These are phyloP conservation scores for Rhysida immarginata DNA, from an alignment of 1,140 invertebrate species.

Conservation along the genomic window DNA sequence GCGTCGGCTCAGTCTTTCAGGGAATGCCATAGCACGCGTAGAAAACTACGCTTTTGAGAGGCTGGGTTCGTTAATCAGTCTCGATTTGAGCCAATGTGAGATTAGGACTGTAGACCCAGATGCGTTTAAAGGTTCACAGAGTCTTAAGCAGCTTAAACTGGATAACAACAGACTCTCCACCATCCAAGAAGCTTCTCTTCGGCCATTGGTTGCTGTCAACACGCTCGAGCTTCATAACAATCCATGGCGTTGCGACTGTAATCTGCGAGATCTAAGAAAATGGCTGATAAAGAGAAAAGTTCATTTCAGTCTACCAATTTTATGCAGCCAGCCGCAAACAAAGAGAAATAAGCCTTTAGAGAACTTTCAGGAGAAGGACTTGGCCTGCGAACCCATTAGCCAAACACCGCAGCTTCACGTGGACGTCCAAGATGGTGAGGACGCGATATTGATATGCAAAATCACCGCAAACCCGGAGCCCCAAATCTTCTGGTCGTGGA, in stretches of 20 bases:
- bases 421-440: conserved; percentile 54
- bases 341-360: conserved; percentile 37
- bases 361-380: conserved; percentile 61
- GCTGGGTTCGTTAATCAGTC: conserved; percentile 56
- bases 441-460: conserved; percentile 66
- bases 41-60: conserved; percentile 54
- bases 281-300: conserved; percentile 72
- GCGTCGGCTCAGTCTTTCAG: conserved; percentile 48
- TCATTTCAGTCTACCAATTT: conserved; percentile 54
- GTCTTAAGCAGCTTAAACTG: conserved; percentile 59
- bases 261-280: conserved; percentile 58
- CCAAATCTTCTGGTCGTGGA: conserved; percentile 70
- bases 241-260: conserved; percentile 80
- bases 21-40: conserved; percentile 66
- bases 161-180: conserved; percentile 62
- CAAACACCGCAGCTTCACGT: neutral
- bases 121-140: conserved; percentile 58
- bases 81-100: conserved; percentile 67
- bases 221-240: conserved; percentile 78
- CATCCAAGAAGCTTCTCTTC: conserved; percentile 22
- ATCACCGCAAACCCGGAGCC: conserved; percentile 63
- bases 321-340: conserved; percentile 38
- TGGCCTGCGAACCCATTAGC: conserved; percentile 72
- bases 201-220: conserved; percentile 35
- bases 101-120: conserved; percentile 56